Conservation (phyloP, 2,797 vertebrate genomes). For the Serranus cabrilla region DNA sequence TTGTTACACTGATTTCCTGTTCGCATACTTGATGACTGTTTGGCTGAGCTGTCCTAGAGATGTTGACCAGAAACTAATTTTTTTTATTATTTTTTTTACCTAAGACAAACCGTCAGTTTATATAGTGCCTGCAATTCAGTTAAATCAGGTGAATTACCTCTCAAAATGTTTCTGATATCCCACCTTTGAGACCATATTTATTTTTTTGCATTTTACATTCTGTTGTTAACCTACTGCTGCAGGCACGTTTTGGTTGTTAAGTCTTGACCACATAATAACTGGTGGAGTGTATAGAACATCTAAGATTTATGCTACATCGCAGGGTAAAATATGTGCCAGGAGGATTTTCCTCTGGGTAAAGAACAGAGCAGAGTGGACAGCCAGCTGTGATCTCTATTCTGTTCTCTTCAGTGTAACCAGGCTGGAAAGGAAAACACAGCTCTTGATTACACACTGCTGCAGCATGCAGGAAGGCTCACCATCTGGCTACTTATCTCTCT, state of each 20-base stretch:
- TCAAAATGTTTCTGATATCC: no score
- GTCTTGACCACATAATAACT: not conserved
- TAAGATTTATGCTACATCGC: not conserved
- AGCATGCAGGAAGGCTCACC: slow-evolving; percentile 46
- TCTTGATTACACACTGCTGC: slow-evolving; percentile 54
- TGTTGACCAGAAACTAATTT: no score
- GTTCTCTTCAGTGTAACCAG: slow-evolving; percentile 41
- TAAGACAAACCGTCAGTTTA: no score
- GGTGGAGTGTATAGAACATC: slow-evolving; percentile 4
- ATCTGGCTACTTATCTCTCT: slow-evolving; percentile 62
- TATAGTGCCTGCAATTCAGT: no score
- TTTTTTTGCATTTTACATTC: no score
- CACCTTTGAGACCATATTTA: no score
- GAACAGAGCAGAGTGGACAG: slow-evolving; percentile 26
- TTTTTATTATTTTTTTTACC: no score
- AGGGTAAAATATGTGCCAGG: slow-evolving; percentile 15
- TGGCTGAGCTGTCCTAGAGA: no score
- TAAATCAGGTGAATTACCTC: no score
- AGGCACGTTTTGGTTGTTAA: not conserved
- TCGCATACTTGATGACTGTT: no score
- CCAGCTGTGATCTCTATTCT: slow-evolving; percentile 66
- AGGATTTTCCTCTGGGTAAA: slow-evolving; percentile 25
- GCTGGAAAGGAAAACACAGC: slow-evolving; percentile 36
- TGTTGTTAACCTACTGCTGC: no score
- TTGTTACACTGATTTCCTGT: no score